Evolutionary conservation across 2,888 invertebrate genomes (phyloP), one percentile per base, ranked within the genome.

Genomic region (Odontomyia ornata): DNA sequence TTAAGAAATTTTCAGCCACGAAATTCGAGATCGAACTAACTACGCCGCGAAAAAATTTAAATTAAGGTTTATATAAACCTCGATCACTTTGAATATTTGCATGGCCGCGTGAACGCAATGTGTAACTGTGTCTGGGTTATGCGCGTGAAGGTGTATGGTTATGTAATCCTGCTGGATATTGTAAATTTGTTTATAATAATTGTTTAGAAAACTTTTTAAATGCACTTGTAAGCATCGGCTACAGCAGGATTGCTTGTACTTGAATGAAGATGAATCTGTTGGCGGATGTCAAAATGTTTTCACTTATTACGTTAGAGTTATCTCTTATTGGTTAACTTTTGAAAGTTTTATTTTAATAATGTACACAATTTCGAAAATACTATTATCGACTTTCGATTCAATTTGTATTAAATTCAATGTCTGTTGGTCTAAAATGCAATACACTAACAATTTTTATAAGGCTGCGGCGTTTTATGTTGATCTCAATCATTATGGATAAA

Each of bases 1-100:
- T 72, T 73, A 60, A 73, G 25, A n/a, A 18, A 36, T 78, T 80
- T 80, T 78, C 80, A 80, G 80, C 73, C 52, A 25, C 36, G 18
- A 15, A 71, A n/a, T 47, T 25, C 43, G 60, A 73, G 73, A 73
- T 60, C 69, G 30, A 76, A 69, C 75, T 69, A 23, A 77, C 77
- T 46, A 75, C 76, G 72, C 23, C 77, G 69, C 76, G 80, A 77
- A 73, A 72, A 28, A 9, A 18, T 21, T 27, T 78, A 46, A 67
- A 69, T 72, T 52, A 25, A 62, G 60, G 60, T 36, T 47, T 62
- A 43, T 36, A 36, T 36, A 65, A 25, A 65, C 11, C 36, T 18
- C 57, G 80, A 80, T 81, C 80, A 80, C 81, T 80, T 81, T 81
- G 81, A 80, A 80, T 60, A 23, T 36, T 25, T 65, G 46, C 64